phyloP scores from a whole-genome alignment of 2,113 vertebrate species.

The Scomber colias region DNA sequence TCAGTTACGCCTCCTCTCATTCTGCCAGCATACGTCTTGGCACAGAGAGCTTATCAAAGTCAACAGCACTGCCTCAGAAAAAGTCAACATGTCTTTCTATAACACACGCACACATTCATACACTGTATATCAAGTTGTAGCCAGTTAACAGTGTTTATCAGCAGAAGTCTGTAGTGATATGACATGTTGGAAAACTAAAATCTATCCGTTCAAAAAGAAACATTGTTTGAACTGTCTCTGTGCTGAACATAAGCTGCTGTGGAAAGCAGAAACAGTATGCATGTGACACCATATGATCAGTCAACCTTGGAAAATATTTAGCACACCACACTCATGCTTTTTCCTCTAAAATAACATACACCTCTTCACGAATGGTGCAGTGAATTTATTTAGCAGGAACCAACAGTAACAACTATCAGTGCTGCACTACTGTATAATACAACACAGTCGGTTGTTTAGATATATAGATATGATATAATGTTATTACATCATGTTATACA shows the following conservation, averaged over 20 bases:
- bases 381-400: slow-evolving; percentile 50
- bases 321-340: background rate
- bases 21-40: slow-evolving; percentile 30
- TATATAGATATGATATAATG: background rate
- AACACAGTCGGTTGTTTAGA: background rate
- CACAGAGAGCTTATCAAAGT: slow-evolving; percentile 54
- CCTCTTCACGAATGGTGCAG: slow-evolving; percentile 39
- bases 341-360: slow-evolving; percentile 35
- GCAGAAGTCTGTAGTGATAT: background rate
- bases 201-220: background rate
- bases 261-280: background rate
- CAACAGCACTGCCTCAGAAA: slow-evolving; percentile 40
- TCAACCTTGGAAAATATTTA: background rate
- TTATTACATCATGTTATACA: slow-evolving; percentile 3
- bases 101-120: slow-evolving; percentile 18
- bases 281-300: background rate
- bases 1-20: slow-evolving; percentile 22
- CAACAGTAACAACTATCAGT: slow-evolving; percentile 27
- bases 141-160: slow-evolving; percentile 31
- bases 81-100: slow-evolving; percentile 37
- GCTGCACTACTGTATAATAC: slow-evolving; percentile 26
- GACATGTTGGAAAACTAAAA: no score
- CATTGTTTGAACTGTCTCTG: slow-evolving; percentile 7
- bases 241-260: slow-evolving; percentile 11
- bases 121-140: background rate